Evolutionary conservation across 1,140 invertebrate species (phyloP), one percentile per base, ranked within the genome.

Genomic region (Gryllus bimaculatus): DNA sequence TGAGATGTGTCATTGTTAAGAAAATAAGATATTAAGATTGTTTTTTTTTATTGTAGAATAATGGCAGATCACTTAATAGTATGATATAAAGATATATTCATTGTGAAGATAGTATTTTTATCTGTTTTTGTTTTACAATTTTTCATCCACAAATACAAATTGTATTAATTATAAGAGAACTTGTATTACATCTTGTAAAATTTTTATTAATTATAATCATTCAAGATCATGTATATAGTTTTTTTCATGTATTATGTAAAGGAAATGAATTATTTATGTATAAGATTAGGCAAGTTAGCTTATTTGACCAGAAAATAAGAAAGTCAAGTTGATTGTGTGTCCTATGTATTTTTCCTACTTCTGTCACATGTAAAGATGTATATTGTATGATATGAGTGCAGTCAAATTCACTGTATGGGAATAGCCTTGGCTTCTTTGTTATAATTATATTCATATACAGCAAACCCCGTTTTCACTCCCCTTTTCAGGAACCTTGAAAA

Each of bases 191-290:
- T 18, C 10, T 66, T 48, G 76, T 77, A 77, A 77, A 48, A 54
- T 77, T 77, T 77, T 48, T 15, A 77, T n/a, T 77, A 77, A 49
- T 77, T 48, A 66, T 66, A 21, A 49, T 77, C 18, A 77, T n/a
- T 21, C 47, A 77, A 48, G 48, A 76, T 48, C 48, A 77, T 77
- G 76, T 77, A 77, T 48, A 77, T 77, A 77, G 48, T 47, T 77
- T 54, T 77, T 77, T 77, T 20, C 76, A 77, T 77, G 76, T 77
- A 77, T 77, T 77, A 77, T 77, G 76, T 77, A 77, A 77, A 77
- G 76, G 76, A 47, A 48, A 20, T n/a, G n/a, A 54, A 47, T n/a
- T 47, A 20, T 77, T 48, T 48, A 48, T 77, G 76, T 77, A 77
- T 77, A n/a, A 77, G 76, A 18, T 77, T 54, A 47, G 48, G 47